Base-by-base conservation (phyloP, 2,113 vertebrate species). In the Platanista minor region DNA sequence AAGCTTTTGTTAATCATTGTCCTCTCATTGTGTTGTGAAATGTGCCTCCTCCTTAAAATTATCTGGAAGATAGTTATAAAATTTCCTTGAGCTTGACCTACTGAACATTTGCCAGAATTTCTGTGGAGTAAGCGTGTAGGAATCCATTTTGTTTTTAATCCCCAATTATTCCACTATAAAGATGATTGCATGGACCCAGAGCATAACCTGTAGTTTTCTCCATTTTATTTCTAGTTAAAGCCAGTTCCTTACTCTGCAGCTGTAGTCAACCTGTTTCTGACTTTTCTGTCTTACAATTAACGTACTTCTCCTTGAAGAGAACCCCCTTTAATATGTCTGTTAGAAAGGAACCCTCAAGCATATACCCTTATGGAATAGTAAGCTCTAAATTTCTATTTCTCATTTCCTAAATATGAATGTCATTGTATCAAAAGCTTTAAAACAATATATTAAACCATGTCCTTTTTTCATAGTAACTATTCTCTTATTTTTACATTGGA, bases 371-470 rank as follows among this genome's bases (percentile, higher is more conserved):
- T 39, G 12, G 46, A 67, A 61, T 10, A 57, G 23, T 75, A 62
- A 80, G 5, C 31, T 72, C 71, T 92, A 36, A 66, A 49, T 82
- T 78, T 14, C 3, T n/a, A 77, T 74, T 72, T 89, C 27, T 18
- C 23, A 46, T 82, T 94, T 93, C 41, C 54, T 89, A 95, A 93
- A 66, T 81, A 61, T 84, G 62, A 88, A 72, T 69, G 54, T 29
- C 57, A 91, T 89, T 83, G 75, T 87, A 89, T 84, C n/a, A 83
- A 81, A 57, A 90, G n/a, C 21, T 84, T 93, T 78, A 75, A 90
- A 96, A 49, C 21, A 66, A 18, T 61, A 5, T 88, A 54, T 83
- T 94, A 93, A 93, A 46, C n/a, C 14, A 54, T 49, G 17, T 87
- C 12, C 27, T n/a, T 90, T n/a, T 83, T 43, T 4, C 1, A 21